phyloP scores from a whole-genome alignment of 2,113 vertebrate genomes.

The Cathartes aura region DNA sequence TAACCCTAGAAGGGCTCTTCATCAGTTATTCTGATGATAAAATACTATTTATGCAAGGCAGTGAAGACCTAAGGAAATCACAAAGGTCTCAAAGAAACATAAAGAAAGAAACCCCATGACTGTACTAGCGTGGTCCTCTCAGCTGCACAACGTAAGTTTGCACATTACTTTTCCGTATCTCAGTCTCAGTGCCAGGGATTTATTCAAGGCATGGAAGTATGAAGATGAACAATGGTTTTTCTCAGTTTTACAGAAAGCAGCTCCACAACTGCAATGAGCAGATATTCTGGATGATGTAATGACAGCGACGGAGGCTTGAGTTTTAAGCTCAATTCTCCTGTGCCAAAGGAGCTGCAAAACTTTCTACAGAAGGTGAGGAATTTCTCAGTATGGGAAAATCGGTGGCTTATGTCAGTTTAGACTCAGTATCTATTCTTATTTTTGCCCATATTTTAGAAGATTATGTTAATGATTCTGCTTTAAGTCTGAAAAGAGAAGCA shows the following conservation, averaged over 20 bases:
- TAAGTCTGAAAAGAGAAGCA: not conserved
- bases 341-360: not conserved
- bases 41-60: not conserved
- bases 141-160: not conserved
- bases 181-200: not conserved
- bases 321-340: not conserved
- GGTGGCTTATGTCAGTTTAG: not conserved
- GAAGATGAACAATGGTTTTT: not conserved
- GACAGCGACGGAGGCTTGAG: not conserved
- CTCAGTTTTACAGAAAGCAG: not conserved
- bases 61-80: not conserved
- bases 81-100: not conserved
- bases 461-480: not conserved
- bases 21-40: not conserved
- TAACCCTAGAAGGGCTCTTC: not conserved
- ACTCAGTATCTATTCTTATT: not conserved
- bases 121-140: not conserved
- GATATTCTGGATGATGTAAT: not conserved
- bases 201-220: not conserved
- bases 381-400: not conserved
- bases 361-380: not conserved
- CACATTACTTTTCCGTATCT: not conserved
- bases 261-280: not conserved
- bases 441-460: not conserved
- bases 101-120: not conserved